These are phyloP conservation scores for Drosophila longiperda DNA, from an alignment of 2,888 invertebrate species.

Conservation along the genomic window DNA sequence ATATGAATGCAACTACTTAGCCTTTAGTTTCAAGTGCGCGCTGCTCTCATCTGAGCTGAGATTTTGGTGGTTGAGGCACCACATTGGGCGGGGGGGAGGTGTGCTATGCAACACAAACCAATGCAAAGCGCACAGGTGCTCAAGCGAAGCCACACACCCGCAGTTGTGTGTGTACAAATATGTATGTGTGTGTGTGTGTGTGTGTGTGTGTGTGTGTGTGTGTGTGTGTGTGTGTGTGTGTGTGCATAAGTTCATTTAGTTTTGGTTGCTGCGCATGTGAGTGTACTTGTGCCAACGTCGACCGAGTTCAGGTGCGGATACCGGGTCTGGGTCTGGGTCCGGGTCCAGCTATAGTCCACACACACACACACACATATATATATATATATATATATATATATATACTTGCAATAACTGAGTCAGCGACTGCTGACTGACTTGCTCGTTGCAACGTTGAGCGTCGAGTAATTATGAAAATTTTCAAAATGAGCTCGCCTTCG, in stretches of 20 bases:
- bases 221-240: conserved; percentile 1
- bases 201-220: too few relatives aligned
- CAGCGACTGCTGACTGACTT: conserved; percentile 50
- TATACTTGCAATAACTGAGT: conserved; percentile 12
- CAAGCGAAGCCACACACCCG: conserved; percentile 61
- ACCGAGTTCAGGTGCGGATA: conserved; percentile 35
- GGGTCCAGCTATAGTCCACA: conserved; percentile 35
- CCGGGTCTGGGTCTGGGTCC: conserved; percentile 9
- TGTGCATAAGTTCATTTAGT: conserved; percentile 67
- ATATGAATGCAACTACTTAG: conserved; percentile 79
- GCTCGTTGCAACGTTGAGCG: conserved; percentile 49
- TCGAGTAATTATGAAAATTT: conserved; percentile 70
- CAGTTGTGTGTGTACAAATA: conserved; percentile 8
- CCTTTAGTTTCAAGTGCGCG: conserved; percentile 72
- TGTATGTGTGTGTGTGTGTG: conserved; percentile 2
- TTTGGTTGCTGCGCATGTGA: conserved; percentile 74
- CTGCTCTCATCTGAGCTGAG: conserved; percentile 37
- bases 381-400: not conserved
- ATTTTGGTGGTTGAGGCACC: conserved; percentile 22
- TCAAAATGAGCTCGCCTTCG: conserved; percentile 71
- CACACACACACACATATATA: conserved; percentile 8
- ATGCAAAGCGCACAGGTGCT: conserved; percentile 65
- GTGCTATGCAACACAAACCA: not conserved
- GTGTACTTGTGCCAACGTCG: conserved; percentile 67
- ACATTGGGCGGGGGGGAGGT: not conserved